phyloP scores from a whole-genome alignment of 92 coral and sea anemone genomes.

The Ricordea florida region DNA sequence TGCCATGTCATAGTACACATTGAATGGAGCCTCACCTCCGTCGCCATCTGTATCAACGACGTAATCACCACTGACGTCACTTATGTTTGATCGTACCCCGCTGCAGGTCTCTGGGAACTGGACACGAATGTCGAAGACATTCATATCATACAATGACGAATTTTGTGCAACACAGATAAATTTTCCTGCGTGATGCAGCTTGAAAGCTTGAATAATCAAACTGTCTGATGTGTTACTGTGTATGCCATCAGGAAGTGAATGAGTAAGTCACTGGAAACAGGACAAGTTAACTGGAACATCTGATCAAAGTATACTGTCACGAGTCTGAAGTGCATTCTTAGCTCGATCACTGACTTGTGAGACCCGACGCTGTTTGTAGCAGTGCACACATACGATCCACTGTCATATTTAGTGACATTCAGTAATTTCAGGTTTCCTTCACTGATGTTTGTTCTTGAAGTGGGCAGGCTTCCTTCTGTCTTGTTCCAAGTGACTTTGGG shows the following conservation, averaged over 20 bases:
- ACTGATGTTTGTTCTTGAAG: background rate
- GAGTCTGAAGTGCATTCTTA: background rate
- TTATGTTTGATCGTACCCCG: background rate
- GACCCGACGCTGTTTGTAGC: slow-evolving; percentile 23
- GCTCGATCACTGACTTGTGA: background rate
- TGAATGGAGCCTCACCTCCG: too few relatives aligned
- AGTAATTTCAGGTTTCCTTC: background rate
- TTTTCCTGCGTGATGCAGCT: too few relatives aligned
- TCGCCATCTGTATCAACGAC: background rate
- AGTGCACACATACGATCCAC: slow-evolving; percentile 17
- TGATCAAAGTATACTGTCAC: background rate
- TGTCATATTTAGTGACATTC: background rate
- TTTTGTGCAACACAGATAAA: too few relatives aligned
- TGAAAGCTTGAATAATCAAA: too few relatives aligned
- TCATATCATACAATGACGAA: too few relatives aligned
- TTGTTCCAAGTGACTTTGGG: background rate
- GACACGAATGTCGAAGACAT: background rate
- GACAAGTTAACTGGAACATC: background rate
- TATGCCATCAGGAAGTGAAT: too few relatives aligned
- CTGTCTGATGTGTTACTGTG: too few relatives aligned
- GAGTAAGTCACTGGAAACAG: too few relatives aligned
- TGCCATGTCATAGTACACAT: too few relatives aligned
- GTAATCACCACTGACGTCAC: background rate
- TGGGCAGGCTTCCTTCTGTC: background rate
- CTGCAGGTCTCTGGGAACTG: background rate